Evolutionary conservation across 37 sponge, comb jelly and placozoan genomes (phyloP).

Genomic region (Cliona cf. orientalis): DNA sequence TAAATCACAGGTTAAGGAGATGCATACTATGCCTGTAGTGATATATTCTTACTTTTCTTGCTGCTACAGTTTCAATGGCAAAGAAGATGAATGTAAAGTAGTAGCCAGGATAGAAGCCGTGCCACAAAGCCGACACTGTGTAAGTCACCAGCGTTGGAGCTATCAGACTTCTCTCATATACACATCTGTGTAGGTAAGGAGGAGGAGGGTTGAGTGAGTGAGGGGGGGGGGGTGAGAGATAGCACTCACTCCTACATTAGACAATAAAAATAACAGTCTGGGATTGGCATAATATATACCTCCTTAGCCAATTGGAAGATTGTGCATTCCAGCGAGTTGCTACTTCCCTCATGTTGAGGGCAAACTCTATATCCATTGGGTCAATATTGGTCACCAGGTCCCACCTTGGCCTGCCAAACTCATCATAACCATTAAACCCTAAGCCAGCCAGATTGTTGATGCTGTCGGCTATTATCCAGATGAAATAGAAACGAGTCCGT

Average conservation of each 20-base stretch:
- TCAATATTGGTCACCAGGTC: slow-evolving; percentile 14
- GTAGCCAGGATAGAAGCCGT: slow-evolving; percentile 88
- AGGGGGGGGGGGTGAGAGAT: no score
- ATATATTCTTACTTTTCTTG: slow-evolving; percentile 56
- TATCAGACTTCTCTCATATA: slow-evolving; percentile 41
- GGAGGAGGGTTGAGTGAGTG: not conserved
- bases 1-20: not conserved
- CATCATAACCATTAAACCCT: slow-evolving; percentile 74
- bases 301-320: not conserved
- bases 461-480: slow-evolving; percentile 59
- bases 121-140: slow-evolving; percentile 78
- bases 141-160: slow-evolving; percentile 38
- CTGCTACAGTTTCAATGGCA: slow-evolving; percentile 31
- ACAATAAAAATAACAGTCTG: not conserved
- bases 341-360: not conserved
- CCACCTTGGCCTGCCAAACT: not conserved
- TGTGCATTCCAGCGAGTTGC: not conserved
- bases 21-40: not conserved
- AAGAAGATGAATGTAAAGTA: slow-evolving; percentile 59
- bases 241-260: not conserved
- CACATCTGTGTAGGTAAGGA: slow-evolving; percentile 32
- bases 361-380: not conserved
- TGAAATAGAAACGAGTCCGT: slow-evolving; percentile 1
- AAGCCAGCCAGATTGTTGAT: slow-evolving; percentile 67
- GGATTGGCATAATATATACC: not conserved